These are phyloP conservation scores for Plebejus melissa DNA, from an alignment of 2,888 invertebrate species.

Conservation along the genomic window DNA sequence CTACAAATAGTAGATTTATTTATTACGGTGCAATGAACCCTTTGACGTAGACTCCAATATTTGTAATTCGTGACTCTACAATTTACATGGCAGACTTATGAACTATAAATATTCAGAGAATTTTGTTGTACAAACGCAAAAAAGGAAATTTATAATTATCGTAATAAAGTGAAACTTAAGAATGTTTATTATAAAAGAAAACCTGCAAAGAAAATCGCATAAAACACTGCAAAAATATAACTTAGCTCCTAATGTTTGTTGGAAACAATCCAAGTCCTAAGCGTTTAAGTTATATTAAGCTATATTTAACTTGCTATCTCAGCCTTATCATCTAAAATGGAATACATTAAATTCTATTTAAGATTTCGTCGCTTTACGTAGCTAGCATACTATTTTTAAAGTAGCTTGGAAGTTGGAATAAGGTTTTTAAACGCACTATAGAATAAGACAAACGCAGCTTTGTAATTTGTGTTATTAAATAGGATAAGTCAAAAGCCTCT, in stretches of 20 bases:
- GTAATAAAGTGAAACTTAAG: neutral
- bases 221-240: slow-evolving; percentile 10
- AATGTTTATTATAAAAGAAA: neutral
- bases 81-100: neutral
- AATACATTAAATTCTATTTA: slow-evolving; percentile 19
- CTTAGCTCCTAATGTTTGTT: slow-evolving; percentile 8
- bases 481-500: neutral
- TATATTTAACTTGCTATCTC: slow-evolving; percentile 23
- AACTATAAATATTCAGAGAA: neutral
- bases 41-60: no score
- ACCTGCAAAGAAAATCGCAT: neutral
- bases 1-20: no score
- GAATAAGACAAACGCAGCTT: neutral
- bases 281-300: slow-evolving; percentile 25
- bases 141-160: neutral
- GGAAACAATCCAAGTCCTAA: slow-evolving; percentile 26
- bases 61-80: no score
- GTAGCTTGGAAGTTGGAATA: neutral
- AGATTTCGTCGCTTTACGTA: neutral
- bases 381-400: neutral
- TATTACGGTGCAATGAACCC: no score
- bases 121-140: neutral
- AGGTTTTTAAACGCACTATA: neutral
- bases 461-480: neutral
- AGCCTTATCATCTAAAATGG: slow-evolving; percentile 21